Conservation (phyloP, 1,140 invertebrate genomes). For the Hylaeus volcanicus region DNA sequence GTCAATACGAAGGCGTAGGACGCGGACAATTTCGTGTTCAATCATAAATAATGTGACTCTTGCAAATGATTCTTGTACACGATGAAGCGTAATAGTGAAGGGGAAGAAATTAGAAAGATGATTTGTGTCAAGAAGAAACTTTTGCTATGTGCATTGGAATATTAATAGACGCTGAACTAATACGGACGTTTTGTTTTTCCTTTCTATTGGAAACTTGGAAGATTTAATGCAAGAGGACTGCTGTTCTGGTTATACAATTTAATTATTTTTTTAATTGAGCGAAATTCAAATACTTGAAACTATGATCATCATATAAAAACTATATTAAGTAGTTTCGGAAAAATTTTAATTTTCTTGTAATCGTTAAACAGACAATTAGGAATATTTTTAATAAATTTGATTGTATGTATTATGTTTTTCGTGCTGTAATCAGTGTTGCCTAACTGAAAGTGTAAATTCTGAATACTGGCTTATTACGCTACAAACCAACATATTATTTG, state of each 20-base stretch:
- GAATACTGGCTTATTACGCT: no score
- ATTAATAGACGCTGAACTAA: slow-evolving; percentile 45
- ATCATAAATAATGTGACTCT: slow-evolving; percentile 46
- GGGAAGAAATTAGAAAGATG: slow-evolving; percentile 45
- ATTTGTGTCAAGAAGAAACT: slow-evolving; percentile 24
- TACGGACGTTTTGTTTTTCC: neutral
- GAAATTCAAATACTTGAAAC: no score
- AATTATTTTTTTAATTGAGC: neutral
- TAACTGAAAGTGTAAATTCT: no score
- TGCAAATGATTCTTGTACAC: slow-evolving; percentile 16
- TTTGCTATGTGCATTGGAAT: slow-evolving; percentile 7
- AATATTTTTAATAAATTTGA: no score
- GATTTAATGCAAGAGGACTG: neutral
- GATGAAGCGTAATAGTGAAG: slow-evolving; percentile 17
- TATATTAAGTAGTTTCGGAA: no score
- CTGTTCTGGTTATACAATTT: neutral
- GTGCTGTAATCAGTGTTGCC: no score
- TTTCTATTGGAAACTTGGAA: neutral
- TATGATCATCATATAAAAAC: no score
- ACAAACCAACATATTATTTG: no score
- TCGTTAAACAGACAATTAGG: no score
- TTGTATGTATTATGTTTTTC: no score
- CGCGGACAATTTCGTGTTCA: slow-evolving; percentile 41
- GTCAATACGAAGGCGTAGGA: slow-evolving; percentile 30
- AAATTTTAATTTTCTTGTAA: no score